Evolutionary conservation across 2,888 invertebrate species (phyloP).

Genomic region (Saturnia japonica): DNA sequence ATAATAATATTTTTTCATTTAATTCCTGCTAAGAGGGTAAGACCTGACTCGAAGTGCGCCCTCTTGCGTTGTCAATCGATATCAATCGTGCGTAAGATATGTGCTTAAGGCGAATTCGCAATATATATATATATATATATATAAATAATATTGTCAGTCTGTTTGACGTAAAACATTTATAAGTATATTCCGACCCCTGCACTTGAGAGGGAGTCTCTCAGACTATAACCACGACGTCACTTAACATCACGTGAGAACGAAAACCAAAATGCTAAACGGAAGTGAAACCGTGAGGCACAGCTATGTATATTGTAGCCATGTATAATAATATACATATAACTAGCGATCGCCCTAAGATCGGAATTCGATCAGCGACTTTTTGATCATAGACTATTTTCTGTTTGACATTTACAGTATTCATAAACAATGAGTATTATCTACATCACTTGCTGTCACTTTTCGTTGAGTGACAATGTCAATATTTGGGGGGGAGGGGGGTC

Average conservation of each 20-base stretch:
- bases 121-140: conserved; percentile 5
- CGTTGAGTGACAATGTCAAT: too few relatives aligned
- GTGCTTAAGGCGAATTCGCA: background rate
- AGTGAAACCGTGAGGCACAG: too few relatives aligned
- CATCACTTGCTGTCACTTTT: too few relatives aligned
- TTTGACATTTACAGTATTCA: too few relatives aligned
- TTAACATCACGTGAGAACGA: background rate
- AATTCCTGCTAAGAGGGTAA: background rate
- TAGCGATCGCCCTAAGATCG: too few relatives aligned
- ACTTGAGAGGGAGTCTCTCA: background rate
- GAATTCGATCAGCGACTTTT: too few relatives aligned
- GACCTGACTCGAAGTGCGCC: background rate
- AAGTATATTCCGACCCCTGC: background rate
- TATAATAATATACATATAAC: too few relatives aligned
- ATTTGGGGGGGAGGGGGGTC: too few relatives aligned
- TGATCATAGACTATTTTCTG: too few relatives aligned
- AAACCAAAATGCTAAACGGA: too few relatives aligned
- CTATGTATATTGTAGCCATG: too few relatives aligned
- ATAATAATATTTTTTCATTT: background rate
- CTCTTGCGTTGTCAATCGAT: conserved; percentile 1
- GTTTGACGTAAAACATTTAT: background rate
- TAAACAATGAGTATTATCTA: too few relatives aligned
- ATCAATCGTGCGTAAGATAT: conserved; percentile 5
- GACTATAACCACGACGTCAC: background rate
- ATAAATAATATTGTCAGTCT: background rate